Percentiles rank a stretch among this genome's conserved stretches.
phyloP scores from a whole-genome alignment of 2,113 vertebrate genomes.

The Blennius ocellaris region DNA sequence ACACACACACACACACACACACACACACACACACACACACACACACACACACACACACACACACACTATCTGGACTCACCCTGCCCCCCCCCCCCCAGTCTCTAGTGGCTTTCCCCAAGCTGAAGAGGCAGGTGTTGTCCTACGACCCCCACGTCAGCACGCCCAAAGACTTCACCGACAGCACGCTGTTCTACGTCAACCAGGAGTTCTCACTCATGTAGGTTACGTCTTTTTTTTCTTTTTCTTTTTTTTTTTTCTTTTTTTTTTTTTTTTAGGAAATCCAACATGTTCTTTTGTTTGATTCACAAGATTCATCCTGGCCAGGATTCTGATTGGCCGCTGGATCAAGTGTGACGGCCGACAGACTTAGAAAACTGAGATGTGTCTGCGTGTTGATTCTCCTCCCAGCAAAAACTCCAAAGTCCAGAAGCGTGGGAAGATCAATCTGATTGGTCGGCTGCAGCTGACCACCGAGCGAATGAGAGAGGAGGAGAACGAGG shows the following conservation, averaged over 20 bases:
- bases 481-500: conserved; percentile 98
- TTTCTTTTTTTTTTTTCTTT: too few species aligned
- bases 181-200: conserved; percentile 97
- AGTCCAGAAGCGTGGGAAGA: conserved; percentile 98
- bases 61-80: not conserved
- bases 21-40: too few species aligned
- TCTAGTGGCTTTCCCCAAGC: conserved; percentile 97
- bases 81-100: conserved; percentile 82
- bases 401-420: conserved; percentile 94
- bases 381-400: not conserved
- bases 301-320: too few species aligned
- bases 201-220: conserved; percentile 99
- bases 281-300: too few species aligned
- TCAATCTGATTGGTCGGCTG: conserved; percentile 96
- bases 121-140: conserved; percentile 95
- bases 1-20: too few species aligned
- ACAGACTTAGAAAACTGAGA: too few species aligned
- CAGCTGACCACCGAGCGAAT: conserved; percentile 97
- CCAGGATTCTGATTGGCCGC: too few species aligned
- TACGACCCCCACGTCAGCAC: conserved; percentile 96
- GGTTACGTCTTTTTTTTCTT: conserved; percentile 58
- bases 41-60: too few species aligned
- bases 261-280: too few species aligned
- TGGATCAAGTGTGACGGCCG: too few species aligned
- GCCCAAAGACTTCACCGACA: conserved; percentile 98